Evolutionary conservation across 2,113 vertebrate species (phyloP), one percentile per base, ranked within the genome.

Genomic region (Micronycteris hirsuta): DNA sequence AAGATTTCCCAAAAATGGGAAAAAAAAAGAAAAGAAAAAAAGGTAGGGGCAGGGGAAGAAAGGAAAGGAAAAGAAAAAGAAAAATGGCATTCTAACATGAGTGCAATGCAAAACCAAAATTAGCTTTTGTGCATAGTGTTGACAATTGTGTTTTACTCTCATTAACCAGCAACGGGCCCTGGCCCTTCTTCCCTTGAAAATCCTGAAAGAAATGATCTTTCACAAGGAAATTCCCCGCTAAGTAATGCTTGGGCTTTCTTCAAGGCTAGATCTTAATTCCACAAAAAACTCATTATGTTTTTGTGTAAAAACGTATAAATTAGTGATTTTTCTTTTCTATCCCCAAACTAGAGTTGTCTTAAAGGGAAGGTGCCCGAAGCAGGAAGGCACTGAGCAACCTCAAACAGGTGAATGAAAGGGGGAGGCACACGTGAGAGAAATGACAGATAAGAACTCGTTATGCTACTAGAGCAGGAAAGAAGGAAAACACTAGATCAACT

Each of bases 251-350:
- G 17, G 15, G 3, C 65, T 86, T 85, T 41, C 43, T 28, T 43
- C 22, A 70, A 71, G 31, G 24, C 28, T 47, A 20, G 5, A 19
- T 76, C 84, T 94, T 93, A 70, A 70, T 91, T 94, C 24, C 56
- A 84, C 16, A 63, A 58, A 91, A 91, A 91, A 36, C 12, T 41
- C 12, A 47, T 43, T 68, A 45, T 68, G 8, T 38, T 77, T 24
- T 52, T 76, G 45, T 41, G 14, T 52, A 68, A 68, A 52, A 80
- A 77, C 12, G 33, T 22, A 8, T 16, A 85, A 7, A 71, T 58
- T 45, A 74, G 13, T 45, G 2, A 36, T 33, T 65, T 36, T 36
- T 43, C 24, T 74, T 63, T 58, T 80, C 20, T 68, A 7, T 52
- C 4, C 12, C 20, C 11, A 73, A 87, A 54, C 15, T 3, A 56